Evolutionary conservation across 2,888 invertebrate species (phyloP).

Genomic region (Podotricha telesiphe): DNA sequence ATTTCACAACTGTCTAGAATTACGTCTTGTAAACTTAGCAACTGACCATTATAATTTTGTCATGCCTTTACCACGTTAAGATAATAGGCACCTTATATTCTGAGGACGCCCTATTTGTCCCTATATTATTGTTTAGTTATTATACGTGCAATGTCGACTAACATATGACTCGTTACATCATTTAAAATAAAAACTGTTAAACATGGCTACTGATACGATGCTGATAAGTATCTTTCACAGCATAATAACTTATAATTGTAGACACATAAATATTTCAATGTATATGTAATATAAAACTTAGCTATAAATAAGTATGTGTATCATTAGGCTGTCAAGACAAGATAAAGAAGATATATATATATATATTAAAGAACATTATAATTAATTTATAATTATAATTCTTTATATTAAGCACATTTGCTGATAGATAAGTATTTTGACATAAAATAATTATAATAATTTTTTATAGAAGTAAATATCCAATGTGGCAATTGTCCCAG

Average conservation of each 20-base stretch:
- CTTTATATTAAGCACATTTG: neutral
- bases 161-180: conserved; percentile 14
- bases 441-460: neutral
- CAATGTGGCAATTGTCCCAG: conserved; percentile 20
- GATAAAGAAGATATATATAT: neutral
- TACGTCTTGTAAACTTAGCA: conserved; percentile 25
- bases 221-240: neutral
- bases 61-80: conserved; percentile 21
- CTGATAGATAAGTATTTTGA: neutral
- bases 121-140: conserved; percentile 25
- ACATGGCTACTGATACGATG: neutral
- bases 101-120: conserved; percentile 24
- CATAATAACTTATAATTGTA: neutral
- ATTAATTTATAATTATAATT: neutral
- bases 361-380: neutral
- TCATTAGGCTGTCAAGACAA: neutral
- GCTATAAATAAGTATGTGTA: too few relatives aligned
- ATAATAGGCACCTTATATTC: conserved; percentile 35
- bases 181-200: neutral
- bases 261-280: too few relatives aligned
- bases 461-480: conserved; percentile 16
- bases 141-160: conserved; percentile 17
- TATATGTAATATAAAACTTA: too few relatives aligned
- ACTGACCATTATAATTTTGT: conserved; percentile 21
- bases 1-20: conserved; percentile 20